Percentiles rank a stretch among this genome's conserved stretches.
These are phyloP conservation scores for Drosophila borealis DNA, from an alignment of 2,888 invertebrate genomes.

Conservation along the genomic window DNA sequence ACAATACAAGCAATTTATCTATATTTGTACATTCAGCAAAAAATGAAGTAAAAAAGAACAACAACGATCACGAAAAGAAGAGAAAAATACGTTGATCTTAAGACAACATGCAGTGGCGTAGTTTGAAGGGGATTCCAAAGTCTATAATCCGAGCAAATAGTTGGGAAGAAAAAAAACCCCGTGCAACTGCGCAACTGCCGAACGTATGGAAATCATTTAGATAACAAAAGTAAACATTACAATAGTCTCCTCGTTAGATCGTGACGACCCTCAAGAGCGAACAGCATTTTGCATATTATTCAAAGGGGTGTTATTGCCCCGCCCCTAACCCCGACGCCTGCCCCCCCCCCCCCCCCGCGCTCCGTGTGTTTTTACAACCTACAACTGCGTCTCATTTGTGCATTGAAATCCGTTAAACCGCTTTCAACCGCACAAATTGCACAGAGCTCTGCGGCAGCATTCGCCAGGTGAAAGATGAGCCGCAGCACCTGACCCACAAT, in stretches of 20 bases:
- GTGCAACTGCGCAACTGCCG: background rate
- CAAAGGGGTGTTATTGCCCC: conserved; percentile 25
- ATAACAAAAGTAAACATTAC: conserved; percentile 59
- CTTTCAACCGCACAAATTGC: conserved; percentile 51
- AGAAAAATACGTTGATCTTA: conserved; percentile 9
- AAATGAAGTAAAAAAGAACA: conserved; percentile 32
- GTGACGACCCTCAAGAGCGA: conserved; percentile 66
- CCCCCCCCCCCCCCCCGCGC: background rate
- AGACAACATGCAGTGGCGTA: conserved; percentile 22
- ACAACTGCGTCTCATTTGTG: conserved; percentile 26
- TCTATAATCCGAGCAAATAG: background rate
- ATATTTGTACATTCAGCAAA: conserved; percentile 53
- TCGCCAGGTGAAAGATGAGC: conserved; percentile 70
- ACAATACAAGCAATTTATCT: conserved; percentile 64
- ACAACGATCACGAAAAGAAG: conserved; percentile 12
- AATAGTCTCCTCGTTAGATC: conserved; percentile 32
- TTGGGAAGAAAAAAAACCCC: background rate
- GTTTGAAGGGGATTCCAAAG: background rate
- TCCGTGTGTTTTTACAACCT: background rate
- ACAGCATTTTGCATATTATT: conserved; percentile 61
- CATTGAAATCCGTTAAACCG: conserved; percentile 18
- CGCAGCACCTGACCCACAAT: conserved; percentile 66
- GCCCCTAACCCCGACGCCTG: conserved; percentile 2
- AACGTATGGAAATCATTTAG: conserved; percentile 40
- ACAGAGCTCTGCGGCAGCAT: conserved; percentile 54